Conservation (phyloP, 2,888 invertebrate species). For the Chymomyza fuscimana region DNA sequence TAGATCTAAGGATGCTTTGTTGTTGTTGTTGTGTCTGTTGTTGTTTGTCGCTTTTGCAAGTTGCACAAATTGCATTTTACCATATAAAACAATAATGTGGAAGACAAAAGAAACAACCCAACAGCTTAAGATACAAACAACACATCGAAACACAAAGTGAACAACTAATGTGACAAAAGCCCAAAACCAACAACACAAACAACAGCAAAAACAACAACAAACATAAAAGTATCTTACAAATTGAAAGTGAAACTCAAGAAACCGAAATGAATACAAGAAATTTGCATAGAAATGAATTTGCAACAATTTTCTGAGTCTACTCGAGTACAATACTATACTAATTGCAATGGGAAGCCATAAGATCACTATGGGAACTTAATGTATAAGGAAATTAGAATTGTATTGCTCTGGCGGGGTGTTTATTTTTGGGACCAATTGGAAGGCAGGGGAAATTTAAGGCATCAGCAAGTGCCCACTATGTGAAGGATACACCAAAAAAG, state of each 20-base stretch:
- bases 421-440: no score
- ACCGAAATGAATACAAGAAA: constrained; percentile 71
- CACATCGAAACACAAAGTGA: constrained; percentile 37
- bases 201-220: constrained; percentile 6
- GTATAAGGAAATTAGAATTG: neutral
- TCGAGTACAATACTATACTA: constrained; percentile 19
- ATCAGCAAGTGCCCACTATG: no score
- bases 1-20: constrained; percentile 67
- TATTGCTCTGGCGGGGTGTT: neutral
- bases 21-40: constrained; percentile 32
- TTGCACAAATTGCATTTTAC: constrained; percentile 76
- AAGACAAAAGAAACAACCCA: constrained; percentile 57
- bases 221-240: constrained; percentile 42
- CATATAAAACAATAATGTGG: constrained; percentile 71
- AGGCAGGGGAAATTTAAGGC: no score
- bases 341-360: constrained; percentile 6
- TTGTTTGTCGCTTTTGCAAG: constrained; percentile 73
- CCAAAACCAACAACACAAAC: constrained; percentile 41
- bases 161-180: constrained; percentile 66
- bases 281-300: constrained; percentile 76
- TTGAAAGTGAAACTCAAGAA: constrained; percentile 68
- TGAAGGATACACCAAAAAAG: no score
- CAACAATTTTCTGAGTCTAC: constrained; percentile 46
- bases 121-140: neutral
- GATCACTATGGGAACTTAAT: neutral